A percentile compares a stretch with the other conserved stretches of the same genome.
Evolutionary conservation across 2,888 invertebrate species (phyloP).

Genomic region (Camptogramma bilineatum): DNA sequence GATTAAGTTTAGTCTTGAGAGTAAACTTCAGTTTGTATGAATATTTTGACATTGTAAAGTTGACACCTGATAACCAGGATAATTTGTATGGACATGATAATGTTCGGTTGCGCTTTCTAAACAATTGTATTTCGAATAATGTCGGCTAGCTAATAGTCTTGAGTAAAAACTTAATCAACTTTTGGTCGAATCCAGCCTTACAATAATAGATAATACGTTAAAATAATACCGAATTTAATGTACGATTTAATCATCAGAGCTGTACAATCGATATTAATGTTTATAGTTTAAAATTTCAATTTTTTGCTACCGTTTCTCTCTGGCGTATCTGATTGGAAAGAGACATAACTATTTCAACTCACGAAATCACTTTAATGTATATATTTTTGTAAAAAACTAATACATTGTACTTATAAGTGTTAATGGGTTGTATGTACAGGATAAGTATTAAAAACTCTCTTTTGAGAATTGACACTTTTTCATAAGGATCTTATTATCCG

Average conservation of each 20-base stretch:
- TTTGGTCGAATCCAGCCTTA: too few relatives aligned
- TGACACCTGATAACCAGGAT: too few relatives aligned
- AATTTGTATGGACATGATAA: too few relatives aligned
- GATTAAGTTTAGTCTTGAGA: too few relatives aligned
- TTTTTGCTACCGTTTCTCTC: background rate
- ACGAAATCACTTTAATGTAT: background rate
- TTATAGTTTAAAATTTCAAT: background rate
- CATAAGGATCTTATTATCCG: background rate
- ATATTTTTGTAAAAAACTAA: background rate
- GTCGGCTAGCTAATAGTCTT: too few relatives aligned
- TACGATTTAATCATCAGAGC: background rate
- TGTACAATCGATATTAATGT: background rate
- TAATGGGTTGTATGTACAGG: background rate
- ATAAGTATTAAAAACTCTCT: background rate
- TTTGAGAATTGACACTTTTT: background rate
- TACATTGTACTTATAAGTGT: background rate
- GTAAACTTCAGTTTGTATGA: too few relatives aligned
- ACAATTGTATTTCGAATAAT: too few relatives aligned
- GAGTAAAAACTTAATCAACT: too few relatives aligned
- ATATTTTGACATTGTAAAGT: too few relatives aligned
- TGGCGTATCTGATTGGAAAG: background rate
- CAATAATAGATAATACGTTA: background rate
- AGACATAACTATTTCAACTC: background rate
- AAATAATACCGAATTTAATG: slow-evolving; percentile 1
- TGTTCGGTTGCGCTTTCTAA: too few relatives aligned